Evolutionary conservation across 2,797 vertebrate genomes (phyloP), one percentile per base, ranked within the genome.

Genomic region (Salmo trutta): DNA sequence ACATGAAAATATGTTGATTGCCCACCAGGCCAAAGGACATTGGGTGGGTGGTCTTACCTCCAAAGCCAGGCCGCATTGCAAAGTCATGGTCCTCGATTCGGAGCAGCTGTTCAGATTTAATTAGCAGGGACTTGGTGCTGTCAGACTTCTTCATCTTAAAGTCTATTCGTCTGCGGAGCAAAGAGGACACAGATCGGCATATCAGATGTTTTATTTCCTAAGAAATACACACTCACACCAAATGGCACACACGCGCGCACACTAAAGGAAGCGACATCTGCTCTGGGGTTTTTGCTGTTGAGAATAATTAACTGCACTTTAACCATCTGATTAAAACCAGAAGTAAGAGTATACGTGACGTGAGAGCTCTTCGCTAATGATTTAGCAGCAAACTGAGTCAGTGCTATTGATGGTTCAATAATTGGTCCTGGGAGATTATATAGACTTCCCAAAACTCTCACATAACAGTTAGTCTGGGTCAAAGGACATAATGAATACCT

Each of bases 1-100:
- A 27, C 62, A 24, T 64, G 29, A 67, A 6, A 31, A 27, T 68
- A 14, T 6, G 17, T 36, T 19, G n/a, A 4, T 24, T 21, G 73
- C n/a, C 56, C 12, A 74, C 19, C 19, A 64, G 36, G 19, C 17
- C 47, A 71, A 14, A 71, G 24, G n/a, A 14, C 2, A 47, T 82
- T 64, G 72, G 66, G 74, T 78, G 29, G 71, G 21, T 73, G 67
- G 52, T 56, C 87, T 95, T 88, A 98, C 96, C 95, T 95, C 96
- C 97, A 90, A 98, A 98, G 81, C 97, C 95, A 41, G 96, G 96
- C 72, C 97, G 94, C 93, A 97, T 93, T 29, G 96, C 95, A 92
- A 98, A 98, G 84, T 98, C 95, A 2, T 98, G 96, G 72, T 97
- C 96, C 62, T 98, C 95, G 81, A 96, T 96, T 53, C 92, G 95